A percentile compares a stretch with the other conserved stretches of the same genome.
Conservation (phyloP, 92 coral and sea anemone genomes). For the Epizoanthus rinbou region DNA sequence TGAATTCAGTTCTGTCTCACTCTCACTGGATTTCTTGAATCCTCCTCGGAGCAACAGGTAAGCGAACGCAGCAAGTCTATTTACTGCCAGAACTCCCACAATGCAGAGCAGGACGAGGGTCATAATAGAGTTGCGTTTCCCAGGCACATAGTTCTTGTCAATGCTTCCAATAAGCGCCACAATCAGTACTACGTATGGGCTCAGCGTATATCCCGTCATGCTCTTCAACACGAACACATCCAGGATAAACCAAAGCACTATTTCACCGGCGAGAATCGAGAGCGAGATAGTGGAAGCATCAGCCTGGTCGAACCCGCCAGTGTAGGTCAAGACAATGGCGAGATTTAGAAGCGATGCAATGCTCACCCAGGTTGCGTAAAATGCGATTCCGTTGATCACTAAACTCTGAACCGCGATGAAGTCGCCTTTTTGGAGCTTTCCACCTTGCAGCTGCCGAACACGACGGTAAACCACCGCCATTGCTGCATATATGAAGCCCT, state of each 20-base stretch:
- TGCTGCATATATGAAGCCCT: conserved; percentile 58
- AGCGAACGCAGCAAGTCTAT: conserved; percentile 46
- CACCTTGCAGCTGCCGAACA: conserved; percentile 48
- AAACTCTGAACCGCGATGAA: conserved; percentile 64
- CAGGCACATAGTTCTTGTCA: conserved; percentile 77
- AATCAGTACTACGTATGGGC: conserved; percentile 79
- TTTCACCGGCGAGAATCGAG: conserved; percentile 70
- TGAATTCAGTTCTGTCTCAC: too few species aligned
- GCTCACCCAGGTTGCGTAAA: conserved; percentile 86
- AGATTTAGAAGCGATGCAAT: conserved; percentile 85
- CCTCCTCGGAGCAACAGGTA: too few species aligned
- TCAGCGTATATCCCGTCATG: conserved; percentile 72
- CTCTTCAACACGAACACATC: conserved; percentile 75
- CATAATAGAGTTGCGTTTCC: conserved; percentile 69
- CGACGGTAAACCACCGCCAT: conserved; percentile 66
- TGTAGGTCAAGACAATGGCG: conserved; percentile 81
- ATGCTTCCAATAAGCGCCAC: conserved; percentile 91
- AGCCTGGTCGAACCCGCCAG: conserved; percentile 57
- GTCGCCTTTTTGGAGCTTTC: conserved; percentile 51
- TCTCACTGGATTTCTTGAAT: too few species aligned
- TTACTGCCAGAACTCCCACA: conserved; percentile 60
- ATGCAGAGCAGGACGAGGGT: conserved; percentile 68
- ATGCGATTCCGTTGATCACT: conserved; percentile 84
- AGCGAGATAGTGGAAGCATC: conserved; percentile 71
- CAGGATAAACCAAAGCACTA: conserved; percentile 76